Base-by-base conservation (phyloP, 1,140 invertebrate genomes). In the Agraylea sexmaculata region DNA sequence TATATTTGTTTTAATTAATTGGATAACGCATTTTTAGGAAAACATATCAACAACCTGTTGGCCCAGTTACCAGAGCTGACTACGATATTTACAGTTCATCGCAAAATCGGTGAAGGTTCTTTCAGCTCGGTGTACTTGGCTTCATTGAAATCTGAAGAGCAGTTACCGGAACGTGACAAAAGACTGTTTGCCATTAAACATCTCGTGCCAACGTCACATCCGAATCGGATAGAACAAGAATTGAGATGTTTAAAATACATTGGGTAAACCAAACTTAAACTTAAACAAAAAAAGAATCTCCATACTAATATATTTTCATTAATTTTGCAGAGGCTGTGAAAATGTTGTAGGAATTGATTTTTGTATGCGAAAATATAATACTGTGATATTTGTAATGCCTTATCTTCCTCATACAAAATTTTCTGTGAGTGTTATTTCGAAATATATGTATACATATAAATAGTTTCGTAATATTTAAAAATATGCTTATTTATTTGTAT, bases 381-480 rank as follows among this genome's bases (percentile, higher is more conserved):
- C 85, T 48, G 76, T 90, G 42, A 82, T 86, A 23, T 86, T 93
- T 62, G 74, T 91, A 23, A 92, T 94, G 88, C 87, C 87, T 15
- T 88, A 83, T 60, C 78, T 92, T 69, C 74, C 73, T 41, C 88
- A 93, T 58, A 73, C 77, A 41, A 77, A 72, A 55, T 87, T 88
- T 63, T 70, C 70, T 52, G 84, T 87, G 66, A 75, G 72, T 69
- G 45, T 35, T 42, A 43, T 42, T 46, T 10, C 15, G 12, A 18
- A 12, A 35, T 12, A 19, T 16, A 31, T 13, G 23, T 11, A 31
- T 29, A 5, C 17, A 42, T 30, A 29, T 28, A 3, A 36, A 3
- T 27, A 21, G 11, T 4, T 17, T 12, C 10, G 2, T 20, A 20
- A 38, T 18, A 20, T 15, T 39, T 4, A 15, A 37, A 15, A 37